Evolutionary conservation across 2,888 invertebrate genomes (phyloP), one percentile per base, ranked within the genome.

Genomic region (Mesorhabditis spiculigera): DNA sequence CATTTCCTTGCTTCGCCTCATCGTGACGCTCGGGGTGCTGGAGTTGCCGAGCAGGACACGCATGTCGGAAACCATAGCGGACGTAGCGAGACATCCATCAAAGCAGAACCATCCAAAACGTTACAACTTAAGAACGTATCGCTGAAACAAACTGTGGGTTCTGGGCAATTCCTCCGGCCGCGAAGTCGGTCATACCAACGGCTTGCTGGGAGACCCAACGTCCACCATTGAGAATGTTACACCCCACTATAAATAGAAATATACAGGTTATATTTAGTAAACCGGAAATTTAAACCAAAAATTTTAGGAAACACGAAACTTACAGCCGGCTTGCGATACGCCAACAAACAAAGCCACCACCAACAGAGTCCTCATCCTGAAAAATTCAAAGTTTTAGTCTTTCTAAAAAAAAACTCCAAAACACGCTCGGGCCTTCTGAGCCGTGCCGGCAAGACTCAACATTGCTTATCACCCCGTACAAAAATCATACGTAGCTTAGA

Each of bases 121-220:
- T 13, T 13, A n/a, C 58, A 50, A 50, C 28, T 28, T 50, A 50
- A 50, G n/a, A 50, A 50, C 58, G 8, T 13, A 50, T 13, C 10
- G 58, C n/a, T 50, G n/a, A n/a, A 50, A 50, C 58, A 50, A 50
- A 50, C 58, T 50, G 8, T 10, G 58, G 58, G n/a, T 50, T 50
- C 8, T 10, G 8, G 58, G 58, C 58, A 50, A 50, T n/a, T 50
- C 58, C 58, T 13, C 58, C 58, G 10, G 58, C 8, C 10, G 58
- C 58, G 58, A 50, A 50, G n/a, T 50, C 58, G 58, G 58, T 50
- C 58, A 50, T 50, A 10, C 58, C 58, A n/a, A 50, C 58, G 58
- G 58, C 58, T 50, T 50, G 58, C 58, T 50, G 58, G n/a, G 58
- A 50, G n/a, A 50, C 58, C 58, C 58, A 50, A n/a, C n/a, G 58